Conservation (phyloP, 2,797 vertebrate genomes). For the Brachymystax lenok region DNA sequence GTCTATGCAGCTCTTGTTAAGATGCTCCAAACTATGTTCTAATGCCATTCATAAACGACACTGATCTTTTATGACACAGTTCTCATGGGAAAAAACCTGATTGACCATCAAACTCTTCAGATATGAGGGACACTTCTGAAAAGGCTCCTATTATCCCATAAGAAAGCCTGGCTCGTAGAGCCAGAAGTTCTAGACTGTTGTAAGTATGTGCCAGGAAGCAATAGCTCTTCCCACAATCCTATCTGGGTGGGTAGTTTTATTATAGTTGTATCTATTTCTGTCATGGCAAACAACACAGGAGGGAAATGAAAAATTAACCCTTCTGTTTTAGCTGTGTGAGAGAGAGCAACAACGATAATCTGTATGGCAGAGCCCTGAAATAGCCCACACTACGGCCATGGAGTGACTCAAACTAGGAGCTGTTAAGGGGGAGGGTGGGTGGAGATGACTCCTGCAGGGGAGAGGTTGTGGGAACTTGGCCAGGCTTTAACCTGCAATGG, state of each 20-base stretch:
- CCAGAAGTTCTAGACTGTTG: not conserved
- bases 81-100: conserved; percentile 46
- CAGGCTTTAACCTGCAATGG: conserved; percentile 1
- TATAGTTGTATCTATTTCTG: conserved; percentile 53
- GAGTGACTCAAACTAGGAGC: conserved; percentile 29
- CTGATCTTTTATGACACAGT: conserved; percentile 41
- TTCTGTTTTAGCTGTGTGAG: conserved; percentile 51
- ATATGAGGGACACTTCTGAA: conserved; percentile 44
- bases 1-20: not conserved
- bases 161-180: not conserved
- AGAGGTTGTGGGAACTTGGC: not conserved
- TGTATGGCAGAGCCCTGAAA: conserved; percentile 48
- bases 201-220: not conserved
- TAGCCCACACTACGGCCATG: conserved; percentile 42
- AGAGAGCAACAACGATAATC: conserved; percentile 45
- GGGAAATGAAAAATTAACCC: conserved; percentile 52
- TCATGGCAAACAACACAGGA: conserved; percentile 9
- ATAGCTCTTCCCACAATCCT: conserved; percentile 52
- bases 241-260: conserved; percentile 46
- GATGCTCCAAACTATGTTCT: conserved; percentile 30
- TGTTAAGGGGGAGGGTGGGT: conserved; percentile 18
- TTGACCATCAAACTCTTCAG: conserved; percentile 25
- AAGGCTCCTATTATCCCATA: conserved; percentile 27
- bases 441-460: conserved; percentile 19
- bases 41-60: conserved; percentile 54